Conservation (phyloP, 37 sponge, comb jelly and placozoan genomes). For the Ianthella basta region DNA sequence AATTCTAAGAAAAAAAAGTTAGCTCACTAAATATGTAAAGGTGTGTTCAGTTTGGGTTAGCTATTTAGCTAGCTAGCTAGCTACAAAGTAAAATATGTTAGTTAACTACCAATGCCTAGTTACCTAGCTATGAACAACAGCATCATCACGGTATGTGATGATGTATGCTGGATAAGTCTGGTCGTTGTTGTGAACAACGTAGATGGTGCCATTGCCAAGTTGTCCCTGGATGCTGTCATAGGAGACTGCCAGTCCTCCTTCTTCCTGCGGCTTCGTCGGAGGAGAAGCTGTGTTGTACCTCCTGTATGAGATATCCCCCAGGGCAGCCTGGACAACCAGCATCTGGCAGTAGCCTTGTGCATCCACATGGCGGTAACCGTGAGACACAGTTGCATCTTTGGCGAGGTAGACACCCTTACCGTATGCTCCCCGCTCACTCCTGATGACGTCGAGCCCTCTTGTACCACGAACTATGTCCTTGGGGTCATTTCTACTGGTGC, state of each 20-base stretch:
- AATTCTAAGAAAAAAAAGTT: too few relatives aligned
- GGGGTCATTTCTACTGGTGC: background rate
- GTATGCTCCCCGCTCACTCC: conserved; percentile 22
- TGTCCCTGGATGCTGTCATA: conserved; percentile 17
- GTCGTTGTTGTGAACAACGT: conserved; percentile 24
- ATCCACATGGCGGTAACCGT: background rate
- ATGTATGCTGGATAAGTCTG: conserved; percentile 22
- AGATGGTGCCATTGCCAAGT: background rate
- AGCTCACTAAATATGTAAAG: too few relatives aligned
- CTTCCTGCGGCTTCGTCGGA: background rate
- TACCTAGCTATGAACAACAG: too few relatives aligned
- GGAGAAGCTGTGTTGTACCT: background rate
- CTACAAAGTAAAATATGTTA: too few relatives aligned
- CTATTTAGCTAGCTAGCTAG: too few relatives aligned
- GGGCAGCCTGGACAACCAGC: background rate
- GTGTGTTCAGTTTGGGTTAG: too few relatives aligned
- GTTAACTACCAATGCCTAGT: too few relatives aligned
- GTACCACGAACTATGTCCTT: background rate
- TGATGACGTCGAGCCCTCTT: conserved; percentile 1
- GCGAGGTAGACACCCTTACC: conserved; percentile 22
- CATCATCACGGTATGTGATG: conserved; percentile 14
- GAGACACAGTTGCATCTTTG: conserved; percentile 16
- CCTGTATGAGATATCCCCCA: background rate
- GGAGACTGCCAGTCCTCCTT: background rate
- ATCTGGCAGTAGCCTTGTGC: background rate